These are phyloP conservation scores for Cavia porcellus DNA, from an alignment of 2,113 vertebrate genomes.

Conservation along the genomic window DNA sequence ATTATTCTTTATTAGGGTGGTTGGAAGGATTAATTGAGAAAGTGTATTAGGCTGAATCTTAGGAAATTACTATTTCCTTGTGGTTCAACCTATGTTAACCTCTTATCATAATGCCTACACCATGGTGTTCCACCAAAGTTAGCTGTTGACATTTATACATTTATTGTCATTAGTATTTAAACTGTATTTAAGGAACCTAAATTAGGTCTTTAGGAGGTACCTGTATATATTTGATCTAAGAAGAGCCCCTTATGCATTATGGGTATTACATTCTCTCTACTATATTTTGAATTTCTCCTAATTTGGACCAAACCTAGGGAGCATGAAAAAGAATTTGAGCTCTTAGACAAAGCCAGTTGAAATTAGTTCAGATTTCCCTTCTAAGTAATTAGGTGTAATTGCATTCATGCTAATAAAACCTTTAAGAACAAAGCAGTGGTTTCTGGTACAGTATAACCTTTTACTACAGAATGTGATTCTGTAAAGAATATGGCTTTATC, in stretches of 20 bases:
- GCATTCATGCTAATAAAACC: not conserved
- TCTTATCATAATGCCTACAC: not conserved
- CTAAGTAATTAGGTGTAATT: constrained; percentile 38
- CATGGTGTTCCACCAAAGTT: constrained; percentile 31
- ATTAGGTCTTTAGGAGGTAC: constrained; percentile 1
- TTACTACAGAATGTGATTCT: not conserved
- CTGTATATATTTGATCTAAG: not conserved
- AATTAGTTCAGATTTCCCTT: not conserved
- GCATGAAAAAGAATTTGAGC: constrained; percentile 50
- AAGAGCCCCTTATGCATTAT: not conserved
- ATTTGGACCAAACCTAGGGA: constrained; percentile 36
- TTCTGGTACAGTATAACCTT: not conserved
- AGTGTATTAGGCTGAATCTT: constrained; percentile 8
- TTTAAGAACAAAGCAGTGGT: constrained; percentile 37
- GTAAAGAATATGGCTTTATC: not conserved
- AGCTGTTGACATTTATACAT: constrained; percentile 31
- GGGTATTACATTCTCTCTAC: not conserved
- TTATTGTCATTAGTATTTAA: constrained; percentile 55
- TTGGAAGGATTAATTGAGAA: constrained; percentile 46
- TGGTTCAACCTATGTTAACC: not conserved
- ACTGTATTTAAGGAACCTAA: not conserved
- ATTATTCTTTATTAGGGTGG: not conserved
- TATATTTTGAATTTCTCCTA: constrained; percentile 31
- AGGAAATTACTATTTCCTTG: constrained; percentile 14
- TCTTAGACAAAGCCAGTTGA: constrained; percentile 28